Conservation (phyloP, 92 coral and sea anemone genomes). For the Epizoanthus scotinus region DNA sequence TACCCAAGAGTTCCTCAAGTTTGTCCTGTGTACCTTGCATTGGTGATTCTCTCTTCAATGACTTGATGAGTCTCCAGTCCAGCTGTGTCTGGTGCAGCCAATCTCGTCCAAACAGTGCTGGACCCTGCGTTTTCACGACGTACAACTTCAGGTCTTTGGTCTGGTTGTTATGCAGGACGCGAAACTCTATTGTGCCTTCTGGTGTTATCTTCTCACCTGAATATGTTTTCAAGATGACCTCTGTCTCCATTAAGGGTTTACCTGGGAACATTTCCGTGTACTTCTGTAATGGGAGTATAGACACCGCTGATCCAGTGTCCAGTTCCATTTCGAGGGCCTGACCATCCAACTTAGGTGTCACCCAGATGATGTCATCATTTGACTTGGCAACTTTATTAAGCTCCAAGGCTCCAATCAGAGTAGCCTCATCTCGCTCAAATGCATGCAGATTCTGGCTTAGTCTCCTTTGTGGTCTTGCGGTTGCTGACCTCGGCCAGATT, state of each 20-base stretch:
- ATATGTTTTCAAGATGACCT: slow-evolving; percentile 42
- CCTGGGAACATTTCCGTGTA: background rate
- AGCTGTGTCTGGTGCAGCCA: background rate
- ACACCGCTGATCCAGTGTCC: slow-evolving; percentile 24
- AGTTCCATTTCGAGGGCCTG: slow-evolving; percentile 19
- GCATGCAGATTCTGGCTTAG: background rate
- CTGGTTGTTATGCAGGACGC: background rate
- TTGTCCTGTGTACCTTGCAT: slow-evolving; percentile 39
- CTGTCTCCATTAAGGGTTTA: background rate
- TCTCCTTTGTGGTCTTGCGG: background rate
- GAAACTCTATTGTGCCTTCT: background rate
- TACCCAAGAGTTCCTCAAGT: slow-evolving; percentile 38
- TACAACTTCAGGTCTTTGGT: background rate
- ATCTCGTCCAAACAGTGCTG: background rate
- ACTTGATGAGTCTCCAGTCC: slow-evolving; percentile 26
- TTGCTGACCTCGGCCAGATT: too few species aligned
- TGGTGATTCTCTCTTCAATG: slow-evolving; percentile 24
- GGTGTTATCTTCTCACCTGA: slow-evolving; percentile 48
- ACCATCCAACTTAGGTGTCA: slow-evolving; percentile 12
- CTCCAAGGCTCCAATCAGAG: slow-evolving; percentile 12
- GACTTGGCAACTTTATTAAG: slow-evolving; percentile 7
- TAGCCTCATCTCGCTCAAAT: slow-evolving; percentile 32
- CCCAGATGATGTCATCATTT: slow-evolving; percentile 34
- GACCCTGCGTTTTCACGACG: background rate
- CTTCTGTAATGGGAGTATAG: background rate